A percentile compares a stretch with the other conserved stretches of the same genome.
Conservation (phyloP, 2,888 invertebrate genomes). For the Tipula lateralis region DNA sequence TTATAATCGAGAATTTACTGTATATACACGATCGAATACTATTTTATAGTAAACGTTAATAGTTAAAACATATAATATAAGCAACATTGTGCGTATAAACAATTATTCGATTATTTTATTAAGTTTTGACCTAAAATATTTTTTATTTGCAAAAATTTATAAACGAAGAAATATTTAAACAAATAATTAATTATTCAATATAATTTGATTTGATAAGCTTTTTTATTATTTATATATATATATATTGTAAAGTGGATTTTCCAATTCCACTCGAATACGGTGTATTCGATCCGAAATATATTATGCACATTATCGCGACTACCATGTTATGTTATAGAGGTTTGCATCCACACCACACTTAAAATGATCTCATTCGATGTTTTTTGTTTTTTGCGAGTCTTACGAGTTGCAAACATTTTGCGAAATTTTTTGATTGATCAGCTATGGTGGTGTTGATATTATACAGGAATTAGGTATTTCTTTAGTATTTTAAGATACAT, state of each 20-base stretch:
- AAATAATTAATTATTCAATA: background rate
- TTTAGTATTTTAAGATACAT: background rate
- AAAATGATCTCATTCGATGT: too few relatives aligned
- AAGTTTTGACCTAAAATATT: background rate
- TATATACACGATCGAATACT: background rate
- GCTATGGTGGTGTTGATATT: background rate
- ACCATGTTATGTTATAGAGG: background rate
- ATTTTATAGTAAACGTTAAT: background rate
- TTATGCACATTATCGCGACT: background rate
- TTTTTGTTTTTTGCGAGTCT: background rate
- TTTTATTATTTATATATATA: too few relatives aligned
- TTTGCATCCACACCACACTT: background rate
- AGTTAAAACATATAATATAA: background rate
- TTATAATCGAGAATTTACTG: conserved; percentile 1
- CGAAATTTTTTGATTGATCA: background rate
- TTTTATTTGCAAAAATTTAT: background rate
- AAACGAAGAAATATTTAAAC: background rate
- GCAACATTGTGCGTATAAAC: conserved; percentile 3
- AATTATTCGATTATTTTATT: background rate
- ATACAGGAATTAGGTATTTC: background rate
- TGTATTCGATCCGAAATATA: background rate
- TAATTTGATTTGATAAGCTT: background rate
- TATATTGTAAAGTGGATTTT: background rate
- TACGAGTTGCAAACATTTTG: background rate
- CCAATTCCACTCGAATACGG: background rate